Conservation (phyloP, 2,797 vertebrate genomes). For the Trematomus bernacchii region DNA sequence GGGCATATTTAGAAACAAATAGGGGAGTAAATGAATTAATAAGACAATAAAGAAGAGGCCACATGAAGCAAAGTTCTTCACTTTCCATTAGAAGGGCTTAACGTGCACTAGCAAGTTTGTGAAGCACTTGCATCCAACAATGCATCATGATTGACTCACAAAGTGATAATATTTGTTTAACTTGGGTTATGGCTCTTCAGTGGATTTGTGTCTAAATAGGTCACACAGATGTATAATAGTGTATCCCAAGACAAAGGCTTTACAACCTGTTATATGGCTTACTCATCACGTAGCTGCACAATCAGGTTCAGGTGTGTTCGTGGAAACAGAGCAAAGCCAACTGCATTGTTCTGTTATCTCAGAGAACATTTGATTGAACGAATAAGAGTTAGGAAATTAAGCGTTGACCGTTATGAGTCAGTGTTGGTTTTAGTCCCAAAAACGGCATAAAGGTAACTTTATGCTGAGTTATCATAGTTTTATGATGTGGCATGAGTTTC, state of each 20-base stretch:
- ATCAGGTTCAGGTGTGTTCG: slow-evolving; percentile 43
- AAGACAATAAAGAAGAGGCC: not conserved
- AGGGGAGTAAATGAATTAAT: not conserved
- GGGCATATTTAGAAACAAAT: not conserved
- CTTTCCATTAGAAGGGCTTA: slow-evolving; percentile 1
- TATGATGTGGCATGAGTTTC: not conserved
- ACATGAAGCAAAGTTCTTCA: slow-evolving; percentile 8
- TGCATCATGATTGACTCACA: not conserved
- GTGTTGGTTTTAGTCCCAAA: not conserved
- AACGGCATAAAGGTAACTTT: not conserved
- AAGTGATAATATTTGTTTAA: slow-evolving; percentile 14
- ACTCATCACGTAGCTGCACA: slow-evolving; percentile 12
- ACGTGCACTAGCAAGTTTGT: slow-evolving; percentile 1
- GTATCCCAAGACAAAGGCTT: slow-evolving; percentile 17
- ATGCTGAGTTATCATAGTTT: not conserved
- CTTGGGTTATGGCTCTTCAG: not conserved
- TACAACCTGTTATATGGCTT: slow-evolving; percentile 29
- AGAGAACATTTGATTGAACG: slow-evolving; percentile 37
- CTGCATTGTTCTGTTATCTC: slow-evolving; percentile 55
- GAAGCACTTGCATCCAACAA: slow-evolving; percentile 19
- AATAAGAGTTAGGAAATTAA: not conserved
- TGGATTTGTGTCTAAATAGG: slow-evolving; percentile 21
- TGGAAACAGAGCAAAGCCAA: slow-evolving; percentile 16
- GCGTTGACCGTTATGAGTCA: not conserved
- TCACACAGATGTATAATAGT: slow-evolving; percentile 11